phyloP scores from a whole-genome alignment of 2,797 vertebrate species.

The Gila robusta region DNA sequence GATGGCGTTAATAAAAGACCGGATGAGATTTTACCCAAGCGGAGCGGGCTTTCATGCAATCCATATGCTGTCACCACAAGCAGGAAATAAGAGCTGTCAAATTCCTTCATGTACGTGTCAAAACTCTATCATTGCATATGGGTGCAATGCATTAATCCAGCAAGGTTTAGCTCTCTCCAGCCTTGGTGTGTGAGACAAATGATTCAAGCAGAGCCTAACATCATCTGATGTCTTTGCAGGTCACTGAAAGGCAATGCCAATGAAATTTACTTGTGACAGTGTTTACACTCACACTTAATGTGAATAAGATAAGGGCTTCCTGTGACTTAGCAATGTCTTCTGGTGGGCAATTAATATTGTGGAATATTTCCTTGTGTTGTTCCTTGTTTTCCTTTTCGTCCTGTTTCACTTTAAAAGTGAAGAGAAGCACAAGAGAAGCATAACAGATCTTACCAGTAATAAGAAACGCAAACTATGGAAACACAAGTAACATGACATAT shows the following conservation, averaged over 20 bases:
- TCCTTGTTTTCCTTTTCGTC: no score
- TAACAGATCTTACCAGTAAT: not conserved
- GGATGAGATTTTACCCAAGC: conserved; percentile 4
- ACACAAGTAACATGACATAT: not conserved
- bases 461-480: not conserved
- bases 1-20: conserved; percentile 15
- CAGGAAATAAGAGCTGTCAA: conserved; percentile 38
- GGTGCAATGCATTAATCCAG: conserved; percentile 22
- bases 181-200: conserved; percentile 26
- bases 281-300: not conserved
- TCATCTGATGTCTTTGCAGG: conserved; percentile 29
- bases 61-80: conserved; percentile 36
- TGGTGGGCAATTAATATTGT: not conserved
- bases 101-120: conserved; percentile 25
- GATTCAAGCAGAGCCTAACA: conserved; percentile 11
- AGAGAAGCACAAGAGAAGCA: not conserved
- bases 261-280: conserved; percentile 11
- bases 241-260: conserved; percentile 17
- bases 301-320: conserved; percentile 7
- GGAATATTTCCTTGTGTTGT: not conserved
- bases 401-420: no score
- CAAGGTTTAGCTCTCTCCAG: not conserved
- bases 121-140: conserved; percentile 35
- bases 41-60: conserved; percentile 8
- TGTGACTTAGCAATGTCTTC: not conserved